These are phyloP conservation scores for Scalopus aquaticus DNA, from an alignment of 2,113 vertebrate genomes.

Conservation along the genomic window DNA sequence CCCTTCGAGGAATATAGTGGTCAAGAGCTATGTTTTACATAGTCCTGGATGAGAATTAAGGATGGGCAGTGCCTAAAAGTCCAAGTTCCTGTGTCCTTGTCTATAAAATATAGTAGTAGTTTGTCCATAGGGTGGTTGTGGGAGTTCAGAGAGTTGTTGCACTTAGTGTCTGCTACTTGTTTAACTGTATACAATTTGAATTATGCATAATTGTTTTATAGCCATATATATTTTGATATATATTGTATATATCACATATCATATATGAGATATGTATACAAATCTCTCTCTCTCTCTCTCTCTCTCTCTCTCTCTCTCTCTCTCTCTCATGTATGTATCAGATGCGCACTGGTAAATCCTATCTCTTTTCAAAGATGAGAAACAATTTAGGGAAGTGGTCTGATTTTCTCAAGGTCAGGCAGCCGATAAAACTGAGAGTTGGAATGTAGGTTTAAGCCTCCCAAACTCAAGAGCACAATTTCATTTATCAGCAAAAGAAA, in stretches of 20 bases:
- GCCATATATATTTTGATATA: neutral
- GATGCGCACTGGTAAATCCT: neutral
- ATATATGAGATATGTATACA: too few relatives aligned
- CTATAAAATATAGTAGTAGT: neutral
- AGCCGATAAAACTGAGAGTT: neutral
- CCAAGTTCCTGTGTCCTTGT: neutral
- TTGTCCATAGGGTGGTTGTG: neutral
- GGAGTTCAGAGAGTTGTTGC: neutral
- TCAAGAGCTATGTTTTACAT: neutral
- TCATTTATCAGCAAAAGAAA: neutral
- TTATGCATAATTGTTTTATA: neutral
- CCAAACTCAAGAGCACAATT: neutral
- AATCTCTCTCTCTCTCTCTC: too few relatives aligned
- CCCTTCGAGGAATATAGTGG: neutral
- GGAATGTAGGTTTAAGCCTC: neutral
- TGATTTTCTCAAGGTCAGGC: neutral
- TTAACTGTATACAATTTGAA: slow-evolving; percentile 19
- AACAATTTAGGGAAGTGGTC: neutral
- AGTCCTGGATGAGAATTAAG: neutral
- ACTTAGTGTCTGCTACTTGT: neutral
- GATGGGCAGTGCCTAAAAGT: neutral
- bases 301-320: too few relatives aligned
- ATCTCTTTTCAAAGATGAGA: slow-evolving; percentile 34
- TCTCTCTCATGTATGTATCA: neutral
- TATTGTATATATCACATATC: too few relatives aligned